Evolutionary conservation across 2,797 vertebrate species (phyloP).

Genomic region (Poeciliopsis infans): DNA sequence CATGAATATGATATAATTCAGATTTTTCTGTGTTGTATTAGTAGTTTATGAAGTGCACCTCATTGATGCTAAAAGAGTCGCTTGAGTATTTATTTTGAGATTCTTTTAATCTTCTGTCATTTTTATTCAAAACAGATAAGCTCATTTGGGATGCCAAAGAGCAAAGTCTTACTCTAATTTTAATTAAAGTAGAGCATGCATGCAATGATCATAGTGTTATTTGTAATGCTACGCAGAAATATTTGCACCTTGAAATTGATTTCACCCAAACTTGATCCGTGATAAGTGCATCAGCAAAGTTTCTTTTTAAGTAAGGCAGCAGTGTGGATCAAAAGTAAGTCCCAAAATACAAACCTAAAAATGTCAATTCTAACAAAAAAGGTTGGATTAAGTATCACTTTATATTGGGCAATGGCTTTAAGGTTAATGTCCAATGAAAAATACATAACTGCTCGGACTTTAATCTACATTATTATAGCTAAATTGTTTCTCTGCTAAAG

Average conservation of each 20-base stretch:
- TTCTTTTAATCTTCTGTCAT: background rate
- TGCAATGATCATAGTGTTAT: background rate
- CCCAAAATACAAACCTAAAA: background rate
- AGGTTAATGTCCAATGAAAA: no score
- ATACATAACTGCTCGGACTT: background rate
- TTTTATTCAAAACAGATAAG: background rate
- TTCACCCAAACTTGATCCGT: background rate
- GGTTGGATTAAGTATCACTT: background rate
- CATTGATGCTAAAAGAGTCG: background rate
- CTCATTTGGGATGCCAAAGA: background rate
- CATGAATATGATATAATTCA: constrained; percentile 6
- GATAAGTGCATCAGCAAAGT: background rate
- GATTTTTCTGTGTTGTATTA: background rate
- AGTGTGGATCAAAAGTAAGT: background rate
- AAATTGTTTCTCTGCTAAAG: background rate
- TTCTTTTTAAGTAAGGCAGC: background rate
- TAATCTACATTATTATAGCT: background rate
- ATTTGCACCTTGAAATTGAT: background rate
- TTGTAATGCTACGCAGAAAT: background rate
- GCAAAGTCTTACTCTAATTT: background rate
- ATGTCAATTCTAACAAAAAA: background rate
- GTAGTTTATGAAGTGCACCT: background rate
- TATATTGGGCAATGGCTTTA: background rate
- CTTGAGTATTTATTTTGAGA: background rate
- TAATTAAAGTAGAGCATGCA: background rate